phyloP scores from a whole-genome alignment of 2,113 vertebrate species.

The Heteronetta atricapilla region DNA sequence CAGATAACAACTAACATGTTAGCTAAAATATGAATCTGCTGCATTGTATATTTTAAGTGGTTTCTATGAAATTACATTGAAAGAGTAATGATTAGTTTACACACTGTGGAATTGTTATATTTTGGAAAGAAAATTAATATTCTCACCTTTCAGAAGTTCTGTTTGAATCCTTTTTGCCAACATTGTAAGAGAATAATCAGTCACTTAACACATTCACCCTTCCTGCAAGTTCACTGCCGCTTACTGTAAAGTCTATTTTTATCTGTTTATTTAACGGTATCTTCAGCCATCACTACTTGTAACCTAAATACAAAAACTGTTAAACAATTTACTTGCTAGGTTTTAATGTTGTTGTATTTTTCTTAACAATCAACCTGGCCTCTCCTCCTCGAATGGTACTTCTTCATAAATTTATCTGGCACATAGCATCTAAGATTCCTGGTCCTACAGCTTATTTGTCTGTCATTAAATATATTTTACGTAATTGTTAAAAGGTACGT shows the following conservation, averaged over 20 bases:
- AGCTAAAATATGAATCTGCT: slow-evolving; percentile 40
- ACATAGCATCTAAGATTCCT: slow-evolving; percentile 62
- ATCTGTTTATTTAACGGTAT: slow-evolving; percentile 52
- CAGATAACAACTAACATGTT: slow-evolving; percentile 36
- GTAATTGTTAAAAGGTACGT: slow-evolving; percentile 79
- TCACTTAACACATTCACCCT: slow-evolving; percentile 8
- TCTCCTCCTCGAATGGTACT: slow-evolving; percentile 65
- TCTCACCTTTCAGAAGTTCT: slow-evolving; percentile 36
- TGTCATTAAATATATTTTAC: slow-evolving; percentile 75
- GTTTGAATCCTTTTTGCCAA: slow-evolving; percentile 26
- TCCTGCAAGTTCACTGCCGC: slow-evolving; percentile 23
- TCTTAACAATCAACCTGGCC: slow-evolving; percentile 49
- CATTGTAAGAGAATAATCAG: slow-evolving; percentile 7
- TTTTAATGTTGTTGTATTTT: slow-evolving; percentile 54
- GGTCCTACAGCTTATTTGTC: slow-evolving; percentile 61
- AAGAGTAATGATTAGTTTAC: slow-evolving; percentile 71
- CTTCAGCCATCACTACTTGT: slow-evolving; percentile 45
- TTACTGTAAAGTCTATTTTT: slow-evolving; percentile 20
- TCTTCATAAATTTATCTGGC: slow-evolving; percentile 68
- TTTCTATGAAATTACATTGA: slow-evolving; percentile 73
- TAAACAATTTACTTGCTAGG: slow-evolving; percentile 32
- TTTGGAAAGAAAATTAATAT: slow-evolving; percentile 56
- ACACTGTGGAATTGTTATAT: slow-evolving; percentile 63
- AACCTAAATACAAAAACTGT: slow-evolving; percentile 37
- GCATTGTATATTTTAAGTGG: slow-evolving; percentile 67